Percentiles rank a stretch among this genome's conserved stretches.
Evolutionary conservation across 2,113 vertebrate species (phyloP).

Genomic region (Tychaedon coryphoeus): DNA sequence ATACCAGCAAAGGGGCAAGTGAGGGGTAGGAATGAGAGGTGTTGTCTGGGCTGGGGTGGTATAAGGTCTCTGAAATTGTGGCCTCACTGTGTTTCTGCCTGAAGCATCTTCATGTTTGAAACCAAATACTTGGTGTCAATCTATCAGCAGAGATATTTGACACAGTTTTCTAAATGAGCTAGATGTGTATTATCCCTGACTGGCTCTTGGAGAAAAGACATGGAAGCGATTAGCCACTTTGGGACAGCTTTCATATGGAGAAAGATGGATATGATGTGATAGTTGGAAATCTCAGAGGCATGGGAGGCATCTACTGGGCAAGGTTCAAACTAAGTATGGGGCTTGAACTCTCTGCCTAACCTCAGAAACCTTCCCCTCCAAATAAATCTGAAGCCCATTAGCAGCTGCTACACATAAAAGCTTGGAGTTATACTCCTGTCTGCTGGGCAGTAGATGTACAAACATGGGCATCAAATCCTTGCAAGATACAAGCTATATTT

Average conservation of each 20-base stretch:
- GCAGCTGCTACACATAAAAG: neutral
- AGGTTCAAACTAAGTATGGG: neutral
- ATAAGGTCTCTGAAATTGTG: neutral
- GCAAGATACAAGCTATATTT: neutral
- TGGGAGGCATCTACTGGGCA: neutral
- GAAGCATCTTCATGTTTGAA: neutral
- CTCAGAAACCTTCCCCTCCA: neutral
- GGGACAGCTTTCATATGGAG: neutral
- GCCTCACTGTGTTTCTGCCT: neutral
- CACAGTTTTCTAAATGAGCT: neutral
- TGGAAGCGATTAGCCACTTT: neutral
- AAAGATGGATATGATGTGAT: neutral
- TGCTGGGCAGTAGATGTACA: neutral
- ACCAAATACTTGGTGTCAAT: neutral
- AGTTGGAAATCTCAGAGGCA: neutral
- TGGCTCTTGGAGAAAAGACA: neutral
- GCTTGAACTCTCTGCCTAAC: neutral
- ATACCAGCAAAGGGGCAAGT: neutral
- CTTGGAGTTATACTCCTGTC: neutral
- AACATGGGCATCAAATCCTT: neutral
- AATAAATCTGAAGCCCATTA: neutral
- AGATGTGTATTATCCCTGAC: neutral
- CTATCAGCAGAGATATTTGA: neutral
- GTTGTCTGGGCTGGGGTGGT: neutral
- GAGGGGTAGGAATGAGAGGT: neutral